These are phyloP conservation scores for Cossypha caffra DNA, from an alignment of 2,797 vertebrate genomes.

Conservation along the genomic window DNA sequence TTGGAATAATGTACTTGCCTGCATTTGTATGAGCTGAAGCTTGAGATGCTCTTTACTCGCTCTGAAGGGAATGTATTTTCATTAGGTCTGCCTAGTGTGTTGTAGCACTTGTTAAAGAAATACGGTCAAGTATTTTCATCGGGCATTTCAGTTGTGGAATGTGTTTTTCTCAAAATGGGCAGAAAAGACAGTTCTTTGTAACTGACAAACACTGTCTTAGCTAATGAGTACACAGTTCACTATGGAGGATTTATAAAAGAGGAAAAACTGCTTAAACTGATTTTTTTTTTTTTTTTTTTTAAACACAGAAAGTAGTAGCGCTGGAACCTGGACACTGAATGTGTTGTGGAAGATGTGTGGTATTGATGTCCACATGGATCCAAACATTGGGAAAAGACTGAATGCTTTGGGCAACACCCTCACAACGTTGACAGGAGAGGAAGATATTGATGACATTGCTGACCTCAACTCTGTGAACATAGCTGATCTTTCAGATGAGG, in stretches of 20 bases:
- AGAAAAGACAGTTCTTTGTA: neutral
- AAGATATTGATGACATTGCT: constrained; percentile 92
- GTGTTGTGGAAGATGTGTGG: constrained; percentile 99
- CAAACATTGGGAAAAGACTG: constrained; percentile 96
- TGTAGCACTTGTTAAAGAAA: neutral
- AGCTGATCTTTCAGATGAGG: constrained; percentile 93
- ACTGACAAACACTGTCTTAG: neutral
- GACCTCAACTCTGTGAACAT: constrained; percentile 93
- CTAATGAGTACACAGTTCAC: neutral
- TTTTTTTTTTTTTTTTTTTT: neutral
- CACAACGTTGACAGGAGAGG: constrained; percentile 95
- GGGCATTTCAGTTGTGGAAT: neutral
- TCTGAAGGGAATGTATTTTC: neutral
- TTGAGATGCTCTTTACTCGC: neutral
- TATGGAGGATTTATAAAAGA: neutral
- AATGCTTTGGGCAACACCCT: constrained; percentile 96
- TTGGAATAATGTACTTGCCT: neutral
- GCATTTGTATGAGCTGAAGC: neutral
- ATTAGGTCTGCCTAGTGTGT: neutral
- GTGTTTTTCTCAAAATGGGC: neutral
- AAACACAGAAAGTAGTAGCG: constrained; percentile 92
- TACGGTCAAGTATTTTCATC: neutral
- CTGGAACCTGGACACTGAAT: constrained; percentile 98
- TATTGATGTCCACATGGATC: constrained; percentile 99
- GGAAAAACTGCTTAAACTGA: neutral